Base-by-base conservation (phyloP, 2,888 invertebrate genomes). In the Stenoptilia bipunctidactyla region DNA sequence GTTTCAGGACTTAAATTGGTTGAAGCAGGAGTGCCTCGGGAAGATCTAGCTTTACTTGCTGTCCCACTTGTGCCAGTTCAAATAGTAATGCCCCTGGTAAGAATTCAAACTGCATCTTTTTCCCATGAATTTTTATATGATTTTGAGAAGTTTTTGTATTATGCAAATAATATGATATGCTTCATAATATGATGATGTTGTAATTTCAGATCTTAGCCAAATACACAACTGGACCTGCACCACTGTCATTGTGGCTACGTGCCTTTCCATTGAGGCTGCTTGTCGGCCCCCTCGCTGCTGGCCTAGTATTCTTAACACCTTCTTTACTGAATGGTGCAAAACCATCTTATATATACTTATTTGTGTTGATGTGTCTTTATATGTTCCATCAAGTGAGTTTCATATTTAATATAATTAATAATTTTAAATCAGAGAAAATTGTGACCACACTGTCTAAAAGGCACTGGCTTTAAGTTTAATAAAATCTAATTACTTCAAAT, bases 11-110 rank as follows among this genome's bases (percentile, higher is more conserved):
- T 99, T 45, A 99, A 99, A 74, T 82, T 99, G 37, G 93, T 98
- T 1, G 98, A 98, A 71, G 93, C 93, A 15, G 99, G 99, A 10
- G 93, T 99, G 37, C 96, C 97, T 0, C 95, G 96, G 60, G 98
- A 98, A 66, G 92, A 93, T 54, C 77, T 99, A 41, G 98, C 98
- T 0, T 76, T 98, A 40, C 85, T 99, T 59, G 96, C 95, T 1
- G 89, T 99, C 27, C 97, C 98, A 10, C 82, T 99, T 65, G 93
- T 97, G 37, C 98, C 99, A 9, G 84, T 99, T 35, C 98, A 98
- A 79, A 94, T 97, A 43, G 71, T 97, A 38, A 85, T 99, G 63
- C 98, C 99, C 3, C 76, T 98, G 53, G 80, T 95, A 40, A 91
- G 96, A 13, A 34, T 13, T 2, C 14, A 12, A n/a, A n/a, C n/a